Conservation (phyloP, 2,888 invertebrate genomes). For the Catonia carolina region DNA sequence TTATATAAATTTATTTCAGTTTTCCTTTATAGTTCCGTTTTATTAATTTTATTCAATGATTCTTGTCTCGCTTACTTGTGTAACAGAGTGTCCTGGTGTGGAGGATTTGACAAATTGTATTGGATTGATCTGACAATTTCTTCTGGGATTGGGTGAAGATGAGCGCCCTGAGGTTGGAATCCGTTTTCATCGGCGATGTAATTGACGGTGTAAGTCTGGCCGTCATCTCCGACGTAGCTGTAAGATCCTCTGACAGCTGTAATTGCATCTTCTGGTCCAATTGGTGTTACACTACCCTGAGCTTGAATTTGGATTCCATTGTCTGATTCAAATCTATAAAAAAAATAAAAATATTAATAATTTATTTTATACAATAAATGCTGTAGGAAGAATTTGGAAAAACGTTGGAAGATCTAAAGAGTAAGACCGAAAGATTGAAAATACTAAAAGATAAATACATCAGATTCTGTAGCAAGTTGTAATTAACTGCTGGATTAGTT, state of each 20-base stretch:
- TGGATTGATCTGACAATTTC: conserved; percentile 23
- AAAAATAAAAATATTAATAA: background rate
- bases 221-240: conserved; percentile 36
- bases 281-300: conserved; percentile 41
- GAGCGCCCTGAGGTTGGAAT: conserved; percentile 52
- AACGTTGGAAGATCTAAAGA: no score
- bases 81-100: no score
- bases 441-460: no score
- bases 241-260: conserved; percentile 36
- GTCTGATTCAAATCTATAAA: conserved; percentile 31
- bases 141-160: conserved; percentile 47
- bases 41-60: no score
- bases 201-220: conserved; percentile 41
- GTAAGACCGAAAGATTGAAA: no score
- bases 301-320: conserved; percentile 49
- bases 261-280: conserved; percentile 32
- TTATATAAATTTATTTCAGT: no score
- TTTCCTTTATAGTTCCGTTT: no score
- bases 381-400: no score
- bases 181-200: conserved; percentile 62
- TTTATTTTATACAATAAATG: no score
- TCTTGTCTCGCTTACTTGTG: no score
- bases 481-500: no score
- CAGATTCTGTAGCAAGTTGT: no score
- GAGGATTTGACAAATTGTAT: conserved; percentile 10